Conservation (phyloP, 2,888 invertebrate species). For the Drosophila merina region DNA sequence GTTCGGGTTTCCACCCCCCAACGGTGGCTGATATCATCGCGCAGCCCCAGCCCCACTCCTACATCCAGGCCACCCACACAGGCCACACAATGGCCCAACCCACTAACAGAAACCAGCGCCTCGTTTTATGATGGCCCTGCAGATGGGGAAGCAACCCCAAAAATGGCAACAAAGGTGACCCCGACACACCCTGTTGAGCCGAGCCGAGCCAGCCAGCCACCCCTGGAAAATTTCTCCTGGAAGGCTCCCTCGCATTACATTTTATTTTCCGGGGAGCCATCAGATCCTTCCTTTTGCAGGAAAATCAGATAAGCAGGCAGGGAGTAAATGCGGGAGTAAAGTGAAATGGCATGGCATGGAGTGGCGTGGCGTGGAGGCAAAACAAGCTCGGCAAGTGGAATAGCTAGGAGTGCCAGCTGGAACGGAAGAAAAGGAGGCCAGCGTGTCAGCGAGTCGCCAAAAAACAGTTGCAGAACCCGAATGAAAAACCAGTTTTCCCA, state of each 20-base stretch:
- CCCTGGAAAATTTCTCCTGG: constrained; percentile 31
- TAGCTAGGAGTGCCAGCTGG: constrained; percentile 57
- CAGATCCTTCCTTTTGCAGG: constrained; percentile 28
- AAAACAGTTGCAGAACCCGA: constrained; percentile 52
- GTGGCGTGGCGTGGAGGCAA: background rate
- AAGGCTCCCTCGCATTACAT: constrained; percentile 23
- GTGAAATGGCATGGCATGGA: background rate
- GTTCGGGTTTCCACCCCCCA: constrained; percentile 20
- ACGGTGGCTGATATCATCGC: constrained; percentile 40
- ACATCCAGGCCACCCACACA: background rate
- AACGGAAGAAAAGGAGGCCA: constrained; percentile 64
- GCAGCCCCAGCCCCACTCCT: background rate
- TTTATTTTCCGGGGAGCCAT: constrained; percentile 16
- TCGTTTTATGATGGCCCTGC: constrained; percentile 21
- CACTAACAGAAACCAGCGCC: constrained; percentile 51
- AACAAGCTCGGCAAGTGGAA: constrained; percentile 52
- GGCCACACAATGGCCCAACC: background rate
- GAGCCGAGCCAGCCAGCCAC: constrained; percentile 12
- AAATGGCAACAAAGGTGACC: constrained; percentile 41
- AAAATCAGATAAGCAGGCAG: constrained; percentile 15
- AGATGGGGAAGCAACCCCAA: constrained; percentile 24
- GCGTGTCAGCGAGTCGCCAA: constrained; percentile 58
- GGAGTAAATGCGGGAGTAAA: background rate
- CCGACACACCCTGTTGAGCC: constrained; percentile 40
- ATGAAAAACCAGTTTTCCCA: constrained; percentile 67